Evolutionary conservation across 2,113 vertebrate genomes (phyloP), one percentile per base, ranked within the genome.

Genomic region (Brachionichthys hirsutus): DNA sequence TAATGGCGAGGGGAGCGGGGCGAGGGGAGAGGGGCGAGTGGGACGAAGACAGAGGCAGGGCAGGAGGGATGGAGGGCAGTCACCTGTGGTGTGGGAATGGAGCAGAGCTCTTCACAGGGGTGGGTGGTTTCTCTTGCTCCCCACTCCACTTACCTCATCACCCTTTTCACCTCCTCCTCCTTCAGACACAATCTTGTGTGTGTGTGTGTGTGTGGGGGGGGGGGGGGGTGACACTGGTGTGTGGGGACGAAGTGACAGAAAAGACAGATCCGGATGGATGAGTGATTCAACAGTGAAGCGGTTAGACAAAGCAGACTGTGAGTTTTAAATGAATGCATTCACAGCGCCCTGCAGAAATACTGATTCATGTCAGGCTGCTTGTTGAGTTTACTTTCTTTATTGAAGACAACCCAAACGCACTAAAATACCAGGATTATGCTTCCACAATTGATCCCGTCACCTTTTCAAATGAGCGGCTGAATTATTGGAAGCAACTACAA

Each of bases 21-120:
- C 6, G 43, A 53, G 35, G n/a, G n/a, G n/a, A n/a, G n/a, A n/a
- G n/a, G 57, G 43, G 40, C 16, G 12, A 13, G 52, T 4, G 40
- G 14, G 14, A 42, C 13, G 40, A 14, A 13, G 40, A 12, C 38
- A 3, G 51, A 66, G 43, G 67, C 58, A 56, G n/a, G 52, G 14
- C 60, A 40, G 36, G 56, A 46, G 62, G 60, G 55, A 42, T 56
- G 74, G 67, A 65, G 76, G 83, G 77, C 78, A 83, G 83, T 90
- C 80, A 87, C 82, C 88, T 85, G 83, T 62, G 30, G 87, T 88
- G 83, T 89, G 86, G 83, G 88, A 89, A 89, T 83, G 78, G 85
- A 78, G 77, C 70, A 72, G 62, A 56, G 67, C 51, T 82, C 85
- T 71, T 78, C 59, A 70, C 69, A 40, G 84, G 85, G 78, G 80